A percentile compares a stretch with the other conserved stretches of the same genome.
Conservation (phyloP, 2,888 invertebrate species). For the Oxyteleia sp. region DNA sequence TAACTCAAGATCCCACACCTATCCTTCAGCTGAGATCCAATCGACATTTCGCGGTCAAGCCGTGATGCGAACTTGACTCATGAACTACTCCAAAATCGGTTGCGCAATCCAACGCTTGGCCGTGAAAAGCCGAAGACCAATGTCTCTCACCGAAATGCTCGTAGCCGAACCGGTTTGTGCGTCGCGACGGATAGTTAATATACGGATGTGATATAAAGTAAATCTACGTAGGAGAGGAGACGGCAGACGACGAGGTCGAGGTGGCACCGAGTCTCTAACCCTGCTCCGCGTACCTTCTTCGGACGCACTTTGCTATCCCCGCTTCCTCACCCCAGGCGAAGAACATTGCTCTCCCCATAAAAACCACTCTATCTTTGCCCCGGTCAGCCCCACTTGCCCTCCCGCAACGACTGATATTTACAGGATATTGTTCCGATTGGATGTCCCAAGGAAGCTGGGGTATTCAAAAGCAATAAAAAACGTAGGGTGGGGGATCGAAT, state of each 20-base stretch:
- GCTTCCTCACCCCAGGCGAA: slow-evolving; percentile 39
- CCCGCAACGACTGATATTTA: slow-evolving; percentile 86
- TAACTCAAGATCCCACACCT: too few relatives aligned
- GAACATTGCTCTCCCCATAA: slow-evolving; percentile 15
- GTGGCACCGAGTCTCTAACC: too few relatives aligned
- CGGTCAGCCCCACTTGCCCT: slow-evolving; percentile 53
- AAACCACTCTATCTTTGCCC: slow-evolving; percentile 32
- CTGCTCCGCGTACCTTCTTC: slow-evolving; percentile 72
- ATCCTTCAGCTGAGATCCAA: too few relatives aligned
- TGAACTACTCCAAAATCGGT: too few relatives aligned
- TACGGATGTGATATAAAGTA: slow-evolving; percentile 79
- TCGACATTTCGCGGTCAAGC: slow-evolving; percentile 23
- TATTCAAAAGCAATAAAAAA: slow-evolving; percentile 87
- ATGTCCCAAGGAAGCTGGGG: slow-evolving; percentile 87
- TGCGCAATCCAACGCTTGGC: slow-evolving; percentile 14
- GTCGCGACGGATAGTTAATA: slow-evolving; percentile 66
- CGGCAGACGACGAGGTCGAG: slow-evolving; percentile 56
- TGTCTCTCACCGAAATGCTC: slow-evolving; percentile 25
- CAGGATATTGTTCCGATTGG: slow-evolving; percentile 87
- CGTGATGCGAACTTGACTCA: too few relatives aligned
- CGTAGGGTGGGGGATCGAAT: slow-evolving; percentile 82
- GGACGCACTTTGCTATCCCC: slow-evolving; percentile 84
- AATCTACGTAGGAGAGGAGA: slow-evolving; percentile 42
- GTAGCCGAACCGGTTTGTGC: slow-evolving; percentile 69
- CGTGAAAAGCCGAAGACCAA: slow-evolving; percentile 16